Evolutionary conservation across 2,797 vertebrate species (phyloP), one percentile per base, ranked within the genome.

Genomic region (Sorex maritimensis): DNA sequence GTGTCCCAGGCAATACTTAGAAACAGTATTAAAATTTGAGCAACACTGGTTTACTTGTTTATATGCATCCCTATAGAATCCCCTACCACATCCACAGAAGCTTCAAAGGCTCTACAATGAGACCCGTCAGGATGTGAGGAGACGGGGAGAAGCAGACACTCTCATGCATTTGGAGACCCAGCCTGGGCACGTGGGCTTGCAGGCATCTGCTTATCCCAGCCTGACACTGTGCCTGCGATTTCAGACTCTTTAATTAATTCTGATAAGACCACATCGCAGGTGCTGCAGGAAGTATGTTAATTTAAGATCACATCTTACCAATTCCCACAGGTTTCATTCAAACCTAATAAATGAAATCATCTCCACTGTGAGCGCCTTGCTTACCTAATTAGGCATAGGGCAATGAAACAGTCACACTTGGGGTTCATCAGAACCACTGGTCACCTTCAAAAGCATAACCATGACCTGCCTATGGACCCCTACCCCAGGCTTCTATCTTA

Each of bases 191-290:
- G 65, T 34, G 26, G 81, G 58, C 78, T 96, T 87, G 85, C 92
- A 93, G 97, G 97, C 95, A 96, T 95, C 95, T 97, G 95, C 67
- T 96, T 94, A 97, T 90, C 74, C 95, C 97, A 85, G 90, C 74
- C 97, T 94, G 97, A 96, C 82, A 90, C 81, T 6, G 30, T 3
- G 89, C 94, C 81, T 90, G 80, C 34, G 26, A 92, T 95, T 97
- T 97, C 97, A 96, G 79, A 86, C 81, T 91, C 82, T 94, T 97
- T 98, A 97, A 97, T 97, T 97, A 97, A 97, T 97, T 96, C 97
- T 96, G 95, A 96, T 96, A 97, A 95, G 95, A 92, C 88, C 86
- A 90, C 94, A 97, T 95, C 46, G 80, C 86, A 86, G 84, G 44
- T 96, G 91, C 93, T 96, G 83, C 96, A 96, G 95, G 95, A 58